Evolutionary conservation across 2,797 vertebrate species (phyloP), one percentile per base, ranked within the genome.

Genomic region (Sphenopsis melanotis): DNA sequence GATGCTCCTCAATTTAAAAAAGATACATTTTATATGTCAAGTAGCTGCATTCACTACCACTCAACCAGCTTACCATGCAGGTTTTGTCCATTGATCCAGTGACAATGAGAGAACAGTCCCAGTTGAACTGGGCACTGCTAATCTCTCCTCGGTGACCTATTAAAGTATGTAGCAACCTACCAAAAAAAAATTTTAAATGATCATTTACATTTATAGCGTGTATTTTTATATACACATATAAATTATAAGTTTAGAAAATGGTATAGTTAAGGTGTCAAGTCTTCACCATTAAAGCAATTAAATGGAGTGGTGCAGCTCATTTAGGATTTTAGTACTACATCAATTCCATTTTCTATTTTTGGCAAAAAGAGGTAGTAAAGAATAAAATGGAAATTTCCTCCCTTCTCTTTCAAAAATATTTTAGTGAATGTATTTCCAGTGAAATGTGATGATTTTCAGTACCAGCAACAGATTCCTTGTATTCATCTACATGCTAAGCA

Each of bases 11-110:
- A 41, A 36, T 59, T 87, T 61, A 7, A 8, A 76, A 78, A 60
- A 61, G 1, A 22, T 1, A 20, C 3, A 32, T 64, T 87, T 87
- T 34, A 41, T 49, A 27, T 50, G 47, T 42, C 64, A 69, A 39
- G 34, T 16, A 81, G 17, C 47, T 69, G 4, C 17, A 53, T 71
- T 56, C 24, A 60, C 39, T 49, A 63, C 14, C 44, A 37, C 44
- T 42, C 52, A 36, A 59, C 4, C 34, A 76, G 61, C 98, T 98
- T 91, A 99, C 99, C 98, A 98, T 99, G 97, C 98, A 99, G 24
- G 98, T 99, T 98, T 98, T 99, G 96, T 99, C 99, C 98, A 99
- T 98, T 30, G 99, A 99, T 92, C 98, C 98, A 14, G 98, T 98
- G 79, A 98, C 97, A 56, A 99, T 98, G 19, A 99, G 98, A 37